These are phyloP conservation scores for Poeciliopsis turneri DNA, from an alignment of 2,797 vertebrate species.

Conservation along the genomic window DNA sequence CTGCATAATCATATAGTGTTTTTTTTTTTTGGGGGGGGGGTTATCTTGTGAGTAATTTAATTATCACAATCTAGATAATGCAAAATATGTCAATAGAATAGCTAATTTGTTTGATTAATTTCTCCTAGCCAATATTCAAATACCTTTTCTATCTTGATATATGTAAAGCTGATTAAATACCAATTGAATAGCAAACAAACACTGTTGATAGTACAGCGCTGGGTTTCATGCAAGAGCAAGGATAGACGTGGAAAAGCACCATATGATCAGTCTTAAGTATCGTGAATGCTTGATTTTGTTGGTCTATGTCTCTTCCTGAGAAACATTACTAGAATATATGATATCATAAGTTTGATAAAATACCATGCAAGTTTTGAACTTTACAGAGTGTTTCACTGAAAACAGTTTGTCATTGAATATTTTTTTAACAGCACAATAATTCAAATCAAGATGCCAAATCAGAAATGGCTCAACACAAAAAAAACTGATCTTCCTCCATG, in stretches of 20 bases:
- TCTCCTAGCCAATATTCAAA: not conserved
- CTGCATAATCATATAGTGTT: not conserved
- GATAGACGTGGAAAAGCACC: not conserved
- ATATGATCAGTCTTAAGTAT: not conserved
- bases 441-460: not conserved
- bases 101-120: not conserved
- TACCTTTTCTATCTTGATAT: not conserved
- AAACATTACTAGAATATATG: not conserved
- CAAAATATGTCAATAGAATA: not conserved
- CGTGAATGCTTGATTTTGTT: not conserved
- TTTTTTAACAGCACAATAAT: not conserved
- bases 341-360: not conserved
- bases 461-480: not conserved
- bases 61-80: not conserved
- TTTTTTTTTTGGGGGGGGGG: not conserved
- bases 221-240: not conserved
- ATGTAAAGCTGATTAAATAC: not conserved
- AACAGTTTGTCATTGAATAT: not conserved
- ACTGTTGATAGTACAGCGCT: not conserved
- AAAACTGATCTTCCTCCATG: not conserved
- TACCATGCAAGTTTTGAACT: not conserved
- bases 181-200: not conserved
- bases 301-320: not conserved
- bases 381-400: not conserved
- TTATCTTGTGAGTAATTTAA: not conserved